Base-by-base conservation (phyloP, 2,113 vertebrate species). In the Echinops telfairi region DNA sequence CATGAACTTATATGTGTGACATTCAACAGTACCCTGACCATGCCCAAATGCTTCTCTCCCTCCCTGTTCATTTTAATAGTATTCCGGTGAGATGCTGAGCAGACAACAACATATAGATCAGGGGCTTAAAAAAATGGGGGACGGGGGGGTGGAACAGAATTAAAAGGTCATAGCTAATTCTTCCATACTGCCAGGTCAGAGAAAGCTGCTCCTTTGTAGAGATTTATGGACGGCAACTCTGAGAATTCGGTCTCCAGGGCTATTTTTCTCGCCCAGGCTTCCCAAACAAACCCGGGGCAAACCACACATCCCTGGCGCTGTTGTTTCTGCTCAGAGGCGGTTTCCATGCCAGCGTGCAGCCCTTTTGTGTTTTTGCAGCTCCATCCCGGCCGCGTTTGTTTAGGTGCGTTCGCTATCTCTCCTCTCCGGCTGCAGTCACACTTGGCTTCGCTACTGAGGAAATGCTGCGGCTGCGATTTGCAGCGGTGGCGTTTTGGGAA, bases 281-380 rank as follows among this genome's bases (percentile, higher is more conserved):
- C 53, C 68, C 88, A 92, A 94, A 89, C 83, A 96, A 64, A 88
- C 73, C 19, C 47, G 43, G 75, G 66, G 89, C 23, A 83, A 89
- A 64, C 27, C 70, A 71, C 71, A 80, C 80, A 40, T 36, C 71
- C 62, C 33, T 20, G 73, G 80, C 57, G n/a, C 91, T 95, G 94
- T 96, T 96, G 75, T 92, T 95, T 88, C 84, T 94, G 94, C 78
- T 95, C 88, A 0, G 9, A 38, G 66, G 86, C 0, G 0, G 62
- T 94, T 96, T 94, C 94, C 94, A 94, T 9, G 38, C 88, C 86
- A 84, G 83, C 77, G 4, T 5, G 64, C 71, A 73, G 85, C 25
- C 71, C 92, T 96, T 96, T 88, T 89, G 75, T 96, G 90, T 93
- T 95, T 97, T 47, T 86, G 90, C 86, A 94, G 95, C 38, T 92